Percentiles rank a stretch among this genome's conserved stretches.
Evolutionary conservation across 37 sponge, comb jelly and placozoan species (phyloP).

Genomic region (Halisarca cf. caerulea): DNA sequence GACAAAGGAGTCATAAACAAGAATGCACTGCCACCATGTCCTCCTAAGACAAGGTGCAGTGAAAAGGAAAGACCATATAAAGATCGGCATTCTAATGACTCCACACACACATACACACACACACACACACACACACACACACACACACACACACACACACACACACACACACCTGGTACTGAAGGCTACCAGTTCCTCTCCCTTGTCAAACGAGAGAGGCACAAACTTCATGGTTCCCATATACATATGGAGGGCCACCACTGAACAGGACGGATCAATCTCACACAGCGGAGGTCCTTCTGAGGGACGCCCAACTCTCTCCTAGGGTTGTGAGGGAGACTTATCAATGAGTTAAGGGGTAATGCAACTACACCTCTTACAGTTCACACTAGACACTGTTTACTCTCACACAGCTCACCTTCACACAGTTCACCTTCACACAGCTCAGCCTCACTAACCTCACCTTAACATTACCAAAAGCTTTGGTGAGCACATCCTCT

Average conservation of each 20-base stretch:
- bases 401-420: neutral
- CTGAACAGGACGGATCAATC: constrained; percentile 75
- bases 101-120: too few relatives aligned
- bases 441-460: neutral
- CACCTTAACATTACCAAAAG: neutral
- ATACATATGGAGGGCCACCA: constrained; percentile 81
- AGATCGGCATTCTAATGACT: too few relatives aligned
- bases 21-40: too few relatives aligned
- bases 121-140: too few relatives aligned
- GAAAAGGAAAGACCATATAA: too few relatives aligned
- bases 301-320: constrained; percentile 70
- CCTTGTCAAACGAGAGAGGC: constrained; percentile 71
- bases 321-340: constrained; percentile 28
- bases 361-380: neutral
- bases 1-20: too few relatives aligned
- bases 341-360: too few relatives aligned
- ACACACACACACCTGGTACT: constrained; percentile 52
- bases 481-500: constrained; percentile 77
- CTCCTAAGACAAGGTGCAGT: too few relatives aligned
- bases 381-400: neutral
- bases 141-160: too few relatives aligned
- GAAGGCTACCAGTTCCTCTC: constrained; percentile 70
- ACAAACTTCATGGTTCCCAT: constrained; percentile 78
- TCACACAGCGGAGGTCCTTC: constrained; percentile 53
- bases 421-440: neutral